Conservation (phyloP, 2,113 vertebrate genomes). For the Hylia prasina region DNA sequence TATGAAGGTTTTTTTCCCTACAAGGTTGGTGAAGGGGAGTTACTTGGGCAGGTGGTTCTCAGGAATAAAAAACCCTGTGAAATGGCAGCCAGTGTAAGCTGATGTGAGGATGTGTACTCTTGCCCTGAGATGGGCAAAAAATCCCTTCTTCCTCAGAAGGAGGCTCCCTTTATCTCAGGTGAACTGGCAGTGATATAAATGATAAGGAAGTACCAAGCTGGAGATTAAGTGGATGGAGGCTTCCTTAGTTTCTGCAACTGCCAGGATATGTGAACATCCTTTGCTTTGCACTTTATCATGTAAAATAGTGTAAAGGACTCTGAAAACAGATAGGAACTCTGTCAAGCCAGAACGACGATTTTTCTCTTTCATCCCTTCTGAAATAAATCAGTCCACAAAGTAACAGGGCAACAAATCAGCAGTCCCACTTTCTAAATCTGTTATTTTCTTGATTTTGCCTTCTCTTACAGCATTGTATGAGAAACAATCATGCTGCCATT, state of each 20-base stretch:
- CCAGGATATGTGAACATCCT: neutral
- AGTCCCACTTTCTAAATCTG: neutral
- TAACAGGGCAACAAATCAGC: neutral
- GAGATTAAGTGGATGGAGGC: neutral
- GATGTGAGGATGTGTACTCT: neutral
- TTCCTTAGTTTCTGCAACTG: neutral
- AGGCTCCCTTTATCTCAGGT: neutral
- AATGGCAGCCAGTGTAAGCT: neutral
- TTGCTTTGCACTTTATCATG: neutral
- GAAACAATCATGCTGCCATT: neutral
- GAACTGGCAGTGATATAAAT: neutral
- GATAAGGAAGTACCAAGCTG: neutral
- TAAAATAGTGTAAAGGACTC: neutral
- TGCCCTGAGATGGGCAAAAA: neutral
- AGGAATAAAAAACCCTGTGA: neutral
- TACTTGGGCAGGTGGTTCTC: neutral
- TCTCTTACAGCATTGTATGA: neutral
- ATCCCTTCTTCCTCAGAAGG: neutral
- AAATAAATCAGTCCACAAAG: neutral
- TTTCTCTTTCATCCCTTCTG: neutral
- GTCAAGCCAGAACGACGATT: neutral
- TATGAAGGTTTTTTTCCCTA: rapidly evolving
- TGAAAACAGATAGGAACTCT: neutral
- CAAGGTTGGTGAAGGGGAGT: neutral
- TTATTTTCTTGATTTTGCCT: neutral